Conservation (phyloP, 2,888 invertebrate species). For the Idaea aversata region DNA sequence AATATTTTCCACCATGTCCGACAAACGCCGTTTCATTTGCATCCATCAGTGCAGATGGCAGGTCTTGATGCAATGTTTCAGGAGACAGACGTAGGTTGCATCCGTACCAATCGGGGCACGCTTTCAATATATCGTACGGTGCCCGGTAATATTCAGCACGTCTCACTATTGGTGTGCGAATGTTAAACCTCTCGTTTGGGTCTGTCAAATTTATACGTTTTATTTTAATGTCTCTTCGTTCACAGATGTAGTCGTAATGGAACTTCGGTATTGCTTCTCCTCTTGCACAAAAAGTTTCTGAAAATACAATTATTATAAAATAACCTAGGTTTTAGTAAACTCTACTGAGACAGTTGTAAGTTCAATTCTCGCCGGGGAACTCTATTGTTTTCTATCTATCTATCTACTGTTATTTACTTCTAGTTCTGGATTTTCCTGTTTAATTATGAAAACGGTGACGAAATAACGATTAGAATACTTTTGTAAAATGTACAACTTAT, state of each 20-base stretch:
- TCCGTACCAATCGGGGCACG: constrained; percentile 75
- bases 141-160: constrained; percentile 72
- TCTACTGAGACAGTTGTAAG: too few relatives aligned
- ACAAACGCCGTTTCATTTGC: constrained; percentile 73
- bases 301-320: constrained; percentile 16
- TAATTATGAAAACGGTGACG: too few relatives aligned
- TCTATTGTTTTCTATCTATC: too few relatives aligned
- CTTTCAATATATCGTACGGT: constrained; percentile 68
- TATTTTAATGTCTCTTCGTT: constrained; percentile 65
- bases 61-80: constrained; percentile 55
- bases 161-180: constrained; percentile 64
- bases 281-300: constrained; percentile 65
- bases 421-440: too few relatives aligned
- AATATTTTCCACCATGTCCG: constrained; percentile 72
- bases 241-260: constrained; percentile 74
- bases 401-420: too few relatives aligned
- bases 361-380: too few relatives aligned
- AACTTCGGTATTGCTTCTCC: constrained; percentile 68
- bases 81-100: constrained; percentile 69
- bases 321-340: too few relatives aligned
- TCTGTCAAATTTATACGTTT: constrained; percentile 67
- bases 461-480: too few relatives aligned
- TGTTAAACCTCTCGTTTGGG: constrained; percentile 69
- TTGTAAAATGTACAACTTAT: too few relatives aligned
- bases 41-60: constrained; percentile 57